Evolutionary conservation across 1,140 invertebrate genomes (phyloP), one percentile per base, ranked within the genome.

Genomic region (Prorops nasuta): DNA sequence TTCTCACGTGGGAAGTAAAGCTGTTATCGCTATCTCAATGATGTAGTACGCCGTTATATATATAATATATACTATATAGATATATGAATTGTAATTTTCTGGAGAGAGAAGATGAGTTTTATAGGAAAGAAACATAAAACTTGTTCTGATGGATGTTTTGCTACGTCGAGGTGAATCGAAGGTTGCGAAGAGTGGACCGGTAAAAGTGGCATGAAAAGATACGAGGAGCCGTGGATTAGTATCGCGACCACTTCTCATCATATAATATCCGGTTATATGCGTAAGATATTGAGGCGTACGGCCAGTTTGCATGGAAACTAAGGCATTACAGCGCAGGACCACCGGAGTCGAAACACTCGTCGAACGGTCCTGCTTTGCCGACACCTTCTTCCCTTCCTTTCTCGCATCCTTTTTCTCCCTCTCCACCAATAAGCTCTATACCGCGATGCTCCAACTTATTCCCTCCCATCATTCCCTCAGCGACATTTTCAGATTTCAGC

Each of bases 241-340:
- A 63, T 71, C 58, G 67, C 58, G 67, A 71, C 68, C 69, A 74
- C 59, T 74, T 72, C 71, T 67, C 70, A 72, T 72, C 67, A 67
- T n/a, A n/a, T 74, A 72, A 74, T 72, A 69, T 68, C 68, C 66
- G 71, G 69, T 74, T 74, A 72, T n/a, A n/a, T 74, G 67, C 63
- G 68, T 73, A 72, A 73, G 69, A 67, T 73, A 72, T 72, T 69
- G 67, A 72, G 69, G 69, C 71, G 69, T 69, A 71, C 63, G 64
- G 67, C 57, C 70, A 66, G 69, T 74, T 74, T 74, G 70, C 70
- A 74, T 72, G 69, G 72, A 72, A 74, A 74, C 70, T 74, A 70
- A 72, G 70, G 70, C 69, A 72, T 72, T 74, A 72, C 59, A 60
- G 51, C 47, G 44, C 45, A 48, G 69, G 72, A 73, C 72, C 72